Evolutionary conservation across 1,140 invertebrate species (phyloP).

Genomic region (Octopus bimaculoides): DNA sequence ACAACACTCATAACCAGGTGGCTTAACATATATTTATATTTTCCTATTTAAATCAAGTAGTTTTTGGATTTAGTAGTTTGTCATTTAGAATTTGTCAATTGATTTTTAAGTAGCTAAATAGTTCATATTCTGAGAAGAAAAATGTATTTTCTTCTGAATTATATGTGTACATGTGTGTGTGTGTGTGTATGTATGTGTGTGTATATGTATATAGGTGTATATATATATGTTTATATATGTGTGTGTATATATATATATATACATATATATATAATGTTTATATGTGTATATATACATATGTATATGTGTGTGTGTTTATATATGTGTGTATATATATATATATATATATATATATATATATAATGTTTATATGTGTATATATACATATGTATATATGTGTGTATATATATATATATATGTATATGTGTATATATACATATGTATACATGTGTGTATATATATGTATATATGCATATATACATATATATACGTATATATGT

Average conservation of each 20-base stretch:
- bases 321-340: background rate
- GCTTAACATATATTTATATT: too few species aligned
- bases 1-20: too few species aligned
- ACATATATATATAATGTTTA: background rate
- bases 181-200: background rate
- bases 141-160: background rate
- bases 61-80: too few species aligned
- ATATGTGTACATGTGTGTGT: background rate
- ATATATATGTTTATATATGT: background rate
- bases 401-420: conserved; percentile 8
- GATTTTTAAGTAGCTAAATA: too few species aligned
- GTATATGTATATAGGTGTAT: background rate
- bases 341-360: background rate
- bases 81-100: too few species aligned
- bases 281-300: background rate
- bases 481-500: background rate
- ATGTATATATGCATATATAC: background rate
- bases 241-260: background rate
- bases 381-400: background rate
- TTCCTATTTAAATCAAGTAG: too few species aligned
- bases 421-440: background rate
- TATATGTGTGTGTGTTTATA: background rate
- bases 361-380: background rate
- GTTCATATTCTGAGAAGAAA: too few species aligned
- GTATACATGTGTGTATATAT: conserved; percentile 5